Base-by-base conservation (phyloP, 2,888 invertebrate species). In the Caenorhabditis zanzibari region DNA sequence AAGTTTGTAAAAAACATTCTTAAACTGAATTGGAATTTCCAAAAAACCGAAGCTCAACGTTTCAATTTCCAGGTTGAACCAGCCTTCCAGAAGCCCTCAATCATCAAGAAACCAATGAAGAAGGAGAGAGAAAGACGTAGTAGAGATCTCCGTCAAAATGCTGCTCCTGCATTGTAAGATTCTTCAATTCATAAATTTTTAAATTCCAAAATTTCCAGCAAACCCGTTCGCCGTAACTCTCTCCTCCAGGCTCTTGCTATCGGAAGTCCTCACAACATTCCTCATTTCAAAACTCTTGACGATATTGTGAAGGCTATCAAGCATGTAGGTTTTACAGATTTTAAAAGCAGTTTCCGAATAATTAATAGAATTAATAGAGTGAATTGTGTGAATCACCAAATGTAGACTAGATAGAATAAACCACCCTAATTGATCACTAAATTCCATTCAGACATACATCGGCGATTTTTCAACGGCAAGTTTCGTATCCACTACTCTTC, bases 91-190 rank as follows among this genome's bases (percentile, higher is more conserved):
- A 90, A 90, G 66, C 92, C 91, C n/a, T 90, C 90, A 7, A 91
- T 92, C 69, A 91, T 92, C 87, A 91, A 91, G 85, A 92, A 92
- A 71, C 92, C 92, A 32, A 90, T 92, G 89, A 91, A 91, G 80
- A 91, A 90, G 74, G 90, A 92, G 58, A 82, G 89, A 38, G 90
- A 88, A 77, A 84, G 90, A 41, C 89, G 87, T 54, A 81, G 86
- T 24, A 83, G 90, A 63, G 92, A 92, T 63, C 84, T 92, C 47
- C 85, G 86, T 73, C 85, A 85, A 68, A 92, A 92, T 69, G 92
- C 91, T 74, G 92, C 92, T 47, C 92, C 92, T 12, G 85, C 88
- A 41, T 92, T 92, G 91, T 92, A 41, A 66, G 89, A 4, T 35
- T 28, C 35, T 28, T 14, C 12, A 16, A 19, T 59, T 14, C n/a